Conservation (phyloP, 2,113 vertebrate species). For the Apodemus sylvaticus region DNA sequence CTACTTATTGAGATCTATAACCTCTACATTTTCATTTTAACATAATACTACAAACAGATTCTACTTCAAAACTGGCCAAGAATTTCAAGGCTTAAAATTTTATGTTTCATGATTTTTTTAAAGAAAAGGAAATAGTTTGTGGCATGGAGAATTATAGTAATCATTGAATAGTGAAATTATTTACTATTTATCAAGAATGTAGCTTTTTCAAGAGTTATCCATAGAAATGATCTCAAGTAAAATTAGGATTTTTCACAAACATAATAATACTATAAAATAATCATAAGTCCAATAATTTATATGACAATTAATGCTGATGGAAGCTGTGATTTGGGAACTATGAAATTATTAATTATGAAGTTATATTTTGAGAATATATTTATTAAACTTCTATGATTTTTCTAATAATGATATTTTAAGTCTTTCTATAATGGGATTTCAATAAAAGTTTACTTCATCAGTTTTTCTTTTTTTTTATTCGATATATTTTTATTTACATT, state of each 20-base stretch:
- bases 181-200: neutral
- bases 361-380: neutral
- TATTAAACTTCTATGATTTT: neutral
- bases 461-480: no score
- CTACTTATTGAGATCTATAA: neutral
- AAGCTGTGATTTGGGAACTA: neutral
- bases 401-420: neutral
- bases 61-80: neutral
- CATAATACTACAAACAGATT: neutral
- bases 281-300: neutral
- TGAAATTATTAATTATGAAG: neutral
- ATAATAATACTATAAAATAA: neutral
- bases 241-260: conserved; percentile 38
- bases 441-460: neutral
- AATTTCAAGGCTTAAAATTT: neutral
- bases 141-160: neutral
- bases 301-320: conserved; percentile 8
- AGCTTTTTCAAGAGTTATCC: neutral
- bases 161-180: neutral
- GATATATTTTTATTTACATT: no score
- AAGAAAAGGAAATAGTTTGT: neutral
- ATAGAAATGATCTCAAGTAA: neutral
- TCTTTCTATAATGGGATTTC: neutral
- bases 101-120: neutral
- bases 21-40: neutral